Evolutionary conservation across 2,113 vertebrate species (phyloP).

Genomic region (Microtus oregoni): DNA sequence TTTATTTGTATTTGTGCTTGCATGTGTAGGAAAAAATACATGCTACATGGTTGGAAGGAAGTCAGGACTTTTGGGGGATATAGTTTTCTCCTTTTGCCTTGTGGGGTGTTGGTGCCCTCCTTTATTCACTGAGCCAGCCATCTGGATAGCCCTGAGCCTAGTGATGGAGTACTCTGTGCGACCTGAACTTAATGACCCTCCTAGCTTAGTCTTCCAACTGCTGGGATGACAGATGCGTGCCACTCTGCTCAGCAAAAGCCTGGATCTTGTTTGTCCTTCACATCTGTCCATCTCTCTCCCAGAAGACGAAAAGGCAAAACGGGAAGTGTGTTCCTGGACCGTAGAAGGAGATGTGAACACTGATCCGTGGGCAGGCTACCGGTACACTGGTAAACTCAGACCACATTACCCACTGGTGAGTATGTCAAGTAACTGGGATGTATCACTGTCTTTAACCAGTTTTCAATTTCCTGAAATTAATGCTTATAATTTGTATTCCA

Average conservation of each 20-base stretch:
- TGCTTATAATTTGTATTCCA: background rate
- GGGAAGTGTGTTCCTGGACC: slow-evolving; percentile 91
- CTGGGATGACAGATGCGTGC: background rate
- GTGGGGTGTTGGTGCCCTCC: background rate
- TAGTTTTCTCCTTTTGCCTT: background rate
- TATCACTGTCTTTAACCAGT: slow-evolving; percentile 7
- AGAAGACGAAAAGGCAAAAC: slow-evolving; percentile 96
- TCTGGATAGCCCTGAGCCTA: background rate
- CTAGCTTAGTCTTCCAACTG: background rate
- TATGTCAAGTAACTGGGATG: slow-evolving; percentile 53
- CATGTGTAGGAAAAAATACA: background rate
- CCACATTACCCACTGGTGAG: slow-evolving; percentile 97
- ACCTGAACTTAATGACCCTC: background rate
- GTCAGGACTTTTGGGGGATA: background rate
- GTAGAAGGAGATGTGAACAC: slow-evolving; percentile 95
- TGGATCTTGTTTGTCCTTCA: slow-evolving; percentile 19
- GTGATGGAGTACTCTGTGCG: background rate
- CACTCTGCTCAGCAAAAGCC: background rate
- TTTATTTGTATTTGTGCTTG: background rate
- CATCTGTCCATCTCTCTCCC: background rate
- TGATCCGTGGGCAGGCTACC: slow-evolving; percentile 98
- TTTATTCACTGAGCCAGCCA: background rate
- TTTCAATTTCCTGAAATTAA: slow-evolving; percentile 32
- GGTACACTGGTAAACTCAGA: slow-evolving; percentile 95
- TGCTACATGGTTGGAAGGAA: background rate